A percentile compares a stretch with the other conserved stretches of the same genome.
Conservation (phyloP, 2,113 vertebrate genomes). For the Columba livia region DNA sequence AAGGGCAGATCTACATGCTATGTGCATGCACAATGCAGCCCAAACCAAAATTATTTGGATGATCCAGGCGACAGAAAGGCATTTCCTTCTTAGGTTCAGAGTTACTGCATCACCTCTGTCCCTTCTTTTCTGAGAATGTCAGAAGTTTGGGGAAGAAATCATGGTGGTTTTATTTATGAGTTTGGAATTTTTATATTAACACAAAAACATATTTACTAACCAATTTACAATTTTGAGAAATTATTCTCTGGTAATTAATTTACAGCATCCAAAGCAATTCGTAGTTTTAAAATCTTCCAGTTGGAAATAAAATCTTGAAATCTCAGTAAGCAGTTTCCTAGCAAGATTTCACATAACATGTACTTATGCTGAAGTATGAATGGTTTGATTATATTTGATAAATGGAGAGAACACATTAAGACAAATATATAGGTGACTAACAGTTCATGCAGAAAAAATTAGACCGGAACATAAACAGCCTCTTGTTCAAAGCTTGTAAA, state of each 20-base stretch:
- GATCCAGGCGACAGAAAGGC: background rate
- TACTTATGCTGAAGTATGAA: background rate
- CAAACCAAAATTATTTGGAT: background rate
- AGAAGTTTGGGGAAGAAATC: background rate
- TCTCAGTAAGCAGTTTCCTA: background rate
- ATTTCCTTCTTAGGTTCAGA: background rate
- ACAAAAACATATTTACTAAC: background rate
- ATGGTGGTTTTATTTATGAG: background rate
- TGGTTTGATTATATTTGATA: background rate
- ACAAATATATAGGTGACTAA: background rate
- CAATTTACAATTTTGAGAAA: background rate
- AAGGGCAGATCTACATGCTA: background rate
- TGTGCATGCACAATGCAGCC: background rate
- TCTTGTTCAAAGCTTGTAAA: background rate
- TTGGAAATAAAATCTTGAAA: background rate
- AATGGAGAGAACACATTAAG: background rate
- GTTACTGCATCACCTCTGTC: background rate
- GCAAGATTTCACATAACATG: background rate
- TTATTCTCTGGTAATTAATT: background rate
- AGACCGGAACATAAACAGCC: background rate
- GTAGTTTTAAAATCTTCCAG: background rate
- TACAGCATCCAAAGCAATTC: background rate
- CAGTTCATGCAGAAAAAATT: background rate
- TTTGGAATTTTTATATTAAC: background rate
- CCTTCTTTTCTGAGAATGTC: background rate